These are phyloP conservation scores for Leptopilina myrica DNA, from an alignment of 2,888 invertebrate genomes.

Conservation along the genomic window DNA sequence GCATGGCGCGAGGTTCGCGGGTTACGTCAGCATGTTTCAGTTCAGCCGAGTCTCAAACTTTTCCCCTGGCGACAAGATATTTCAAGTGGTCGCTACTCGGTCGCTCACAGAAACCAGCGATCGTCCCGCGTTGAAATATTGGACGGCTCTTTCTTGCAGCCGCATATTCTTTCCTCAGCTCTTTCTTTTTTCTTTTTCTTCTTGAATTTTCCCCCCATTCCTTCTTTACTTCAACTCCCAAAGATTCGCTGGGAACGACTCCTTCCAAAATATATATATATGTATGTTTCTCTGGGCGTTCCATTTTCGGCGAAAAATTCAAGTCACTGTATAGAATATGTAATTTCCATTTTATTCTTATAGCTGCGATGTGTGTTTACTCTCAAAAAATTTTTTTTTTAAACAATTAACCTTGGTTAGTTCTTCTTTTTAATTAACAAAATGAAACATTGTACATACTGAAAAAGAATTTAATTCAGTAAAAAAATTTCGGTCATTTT, in stretches of 20 bases:
- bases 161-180: constrained; percentile 69
- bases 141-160: constrained; percentile 74
- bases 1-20: constrained; percentile 63
- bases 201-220: constrained; percentile 37
- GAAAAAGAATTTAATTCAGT: no score
- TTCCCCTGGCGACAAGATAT: constrained; percentile 76
- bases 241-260: constrained; percentile 21
- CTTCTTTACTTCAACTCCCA: constrained; percentile 17
- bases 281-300: background rate
- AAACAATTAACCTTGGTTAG: no score
- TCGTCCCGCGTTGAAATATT: constrained; percentile 74
- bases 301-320: background rate
- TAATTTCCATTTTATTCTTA: no score
- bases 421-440: no score
- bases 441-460: no score
- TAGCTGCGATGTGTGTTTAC: no score
- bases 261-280: constrained; percentile 4
- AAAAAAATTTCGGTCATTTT: no score
- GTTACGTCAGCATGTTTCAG: constrained; percentile 77
- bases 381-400: no score
- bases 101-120: constrained; percentile 55
- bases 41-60: constrained; percentile 73
- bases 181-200: constrained; percentile 49
- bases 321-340: no score
- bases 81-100: constrained; percentile 74